Percentiles rank a stretch among this genome's conserved stretches.
phyloP scores from a whole-genome alignment of 2,797 vertebrate species.

The Sylvilagus floridanus region DNA sequence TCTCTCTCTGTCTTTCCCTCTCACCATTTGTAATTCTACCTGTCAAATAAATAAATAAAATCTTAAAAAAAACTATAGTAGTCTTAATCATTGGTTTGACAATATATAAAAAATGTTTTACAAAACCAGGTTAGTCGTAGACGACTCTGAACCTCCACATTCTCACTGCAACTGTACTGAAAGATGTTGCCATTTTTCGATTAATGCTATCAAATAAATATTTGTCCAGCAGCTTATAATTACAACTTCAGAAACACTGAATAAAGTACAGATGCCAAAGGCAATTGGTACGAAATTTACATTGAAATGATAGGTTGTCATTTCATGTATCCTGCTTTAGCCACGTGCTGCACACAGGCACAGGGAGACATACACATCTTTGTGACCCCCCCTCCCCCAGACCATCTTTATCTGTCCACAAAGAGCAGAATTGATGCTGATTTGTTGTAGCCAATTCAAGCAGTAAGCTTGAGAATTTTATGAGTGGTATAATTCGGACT shows the following conservation, averaged over 20 bases:
- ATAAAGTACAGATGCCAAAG: neutral
- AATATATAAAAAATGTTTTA: no score
- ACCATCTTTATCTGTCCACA: neutral
- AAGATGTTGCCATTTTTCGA: neutral
- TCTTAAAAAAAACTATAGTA: no score
- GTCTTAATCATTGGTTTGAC: no score
- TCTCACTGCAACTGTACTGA: neutral
- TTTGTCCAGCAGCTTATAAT: neutral
- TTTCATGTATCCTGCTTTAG: constrained; percentile 37
- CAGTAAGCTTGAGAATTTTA: constrained; percentile 52
- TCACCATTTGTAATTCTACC: no score
- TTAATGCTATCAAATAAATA: neutral
- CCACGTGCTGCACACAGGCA: neutral
- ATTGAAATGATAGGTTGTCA: constrained; percentile 1
- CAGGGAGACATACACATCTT: neutral
- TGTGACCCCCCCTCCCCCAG: neutral
- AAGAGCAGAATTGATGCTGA: constrained; percentile 23
- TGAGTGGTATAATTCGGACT: neutral
- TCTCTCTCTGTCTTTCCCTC: no score
- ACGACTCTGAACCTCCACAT: neutral
- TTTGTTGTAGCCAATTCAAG: neutral
- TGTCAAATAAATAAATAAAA: no score
- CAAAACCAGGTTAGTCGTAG: neutral
- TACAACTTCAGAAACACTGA: constrained; percentile 38
- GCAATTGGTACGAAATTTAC: neutral